Evolutionary conservation across 2,113 vertebrate species (phyloP).

Genomic region (Antechinus flavipes): DNA sequence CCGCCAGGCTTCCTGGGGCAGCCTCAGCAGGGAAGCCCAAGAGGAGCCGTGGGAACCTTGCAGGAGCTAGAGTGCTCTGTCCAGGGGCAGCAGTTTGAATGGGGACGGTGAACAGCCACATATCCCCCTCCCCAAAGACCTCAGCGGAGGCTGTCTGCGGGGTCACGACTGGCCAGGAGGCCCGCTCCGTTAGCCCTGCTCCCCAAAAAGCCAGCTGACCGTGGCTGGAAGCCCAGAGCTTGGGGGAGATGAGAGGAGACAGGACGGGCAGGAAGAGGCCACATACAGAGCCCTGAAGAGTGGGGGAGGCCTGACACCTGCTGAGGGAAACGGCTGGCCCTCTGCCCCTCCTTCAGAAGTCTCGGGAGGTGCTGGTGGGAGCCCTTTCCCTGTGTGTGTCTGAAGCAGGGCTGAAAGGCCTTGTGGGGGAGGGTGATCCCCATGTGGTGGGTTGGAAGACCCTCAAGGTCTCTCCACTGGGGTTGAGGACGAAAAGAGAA

Average conservation of each 20-base stretch:
- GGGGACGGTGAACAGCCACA: not conserved
- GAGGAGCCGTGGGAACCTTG: not conserved
- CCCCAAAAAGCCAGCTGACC: slow-evolving; percentile 38
- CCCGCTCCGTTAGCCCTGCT: not conserved
- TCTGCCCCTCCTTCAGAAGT: no score
- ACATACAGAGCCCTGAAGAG: no score
- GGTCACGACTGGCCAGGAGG: not conserved
- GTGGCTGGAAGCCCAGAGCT: slow-evolving; percentile 1
- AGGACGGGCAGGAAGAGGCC: slow-evolving; percentile 34
- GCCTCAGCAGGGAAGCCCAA: not conserved
- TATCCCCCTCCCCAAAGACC: not conserved
- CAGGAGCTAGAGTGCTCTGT: not conserved
- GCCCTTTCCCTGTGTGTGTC: not conserved
- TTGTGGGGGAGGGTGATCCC: not conserved
- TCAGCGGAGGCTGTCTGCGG: not conserved
- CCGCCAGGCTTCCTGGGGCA: not conserved
- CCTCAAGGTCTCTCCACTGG: not conserved
- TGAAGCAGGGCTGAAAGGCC: not conserved
- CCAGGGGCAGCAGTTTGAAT: not conserved
- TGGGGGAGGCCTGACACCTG: not conserved
- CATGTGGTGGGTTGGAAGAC: not conserved
- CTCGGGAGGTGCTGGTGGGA: not conserved
- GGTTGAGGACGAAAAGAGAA: not conserved
- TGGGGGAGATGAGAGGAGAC: slow-evolving; percentile 34
- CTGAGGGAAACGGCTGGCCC: not conserved